These are phyloP conservation scores for Ibycter americanus DNA, from an alignment of 2,797 vertebrate genomes.

Conservation along the genomic window DNA sequence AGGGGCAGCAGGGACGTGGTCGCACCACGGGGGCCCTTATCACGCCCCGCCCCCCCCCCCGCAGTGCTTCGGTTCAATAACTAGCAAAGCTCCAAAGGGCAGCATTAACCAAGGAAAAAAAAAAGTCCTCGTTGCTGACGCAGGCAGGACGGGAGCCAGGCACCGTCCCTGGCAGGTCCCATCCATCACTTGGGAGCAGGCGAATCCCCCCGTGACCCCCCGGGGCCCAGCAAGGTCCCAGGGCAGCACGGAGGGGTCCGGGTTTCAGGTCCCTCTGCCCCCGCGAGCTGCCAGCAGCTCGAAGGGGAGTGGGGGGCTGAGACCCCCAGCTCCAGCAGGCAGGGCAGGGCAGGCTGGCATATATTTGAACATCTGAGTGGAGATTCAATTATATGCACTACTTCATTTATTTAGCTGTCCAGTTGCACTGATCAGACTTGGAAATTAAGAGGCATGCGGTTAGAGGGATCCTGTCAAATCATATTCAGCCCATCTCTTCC, in stretches of 20 bases:
- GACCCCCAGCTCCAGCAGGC: not conserved
- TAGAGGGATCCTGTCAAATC: slow-evolving; percentile 44
- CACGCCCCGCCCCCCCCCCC: fast-evolving
- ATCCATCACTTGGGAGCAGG: not conserved
- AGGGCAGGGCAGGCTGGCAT: not conserved
- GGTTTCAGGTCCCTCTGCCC: not conserved
- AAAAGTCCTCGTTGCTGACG: not conserved
- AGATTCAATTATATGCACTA: slow-evolving; percentile 49
- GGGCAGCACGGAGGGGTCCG: not conserved
- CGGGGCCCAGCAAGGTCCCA: not conserved
- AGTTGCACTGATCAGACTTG: slow-evolving; percentile 39
- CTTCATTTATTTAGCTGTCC: slow-evolving; percentile 55
- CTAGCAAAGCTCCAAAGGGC: slow-evolving; percentile 3
- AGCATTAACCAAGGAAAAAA: not conserved
- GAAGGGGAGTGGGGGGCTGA: not conserved
- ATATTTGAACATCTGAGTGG: not conserved
- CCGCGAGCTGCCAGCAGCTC: not conserved
- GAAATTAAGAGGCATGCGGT: slow-evolving; percentile 37
- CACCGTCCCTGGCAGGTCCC: not conserved
- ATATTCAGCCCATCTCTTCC: slow-evolving; percentile 10
- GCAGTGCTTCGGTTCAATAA: not conserved
- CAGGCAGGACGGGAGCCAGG: not conserved
- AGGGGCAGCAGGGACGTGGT: not conserved
- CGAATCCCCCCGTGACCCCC: not conserved
- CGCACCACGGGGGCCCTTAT: not conserved